Evolutionary conservation across 2,888 invertebrate species (phyloP), one percentile per base, ranked within the genome.

Genomic region (Thecophora atra): DNA sequence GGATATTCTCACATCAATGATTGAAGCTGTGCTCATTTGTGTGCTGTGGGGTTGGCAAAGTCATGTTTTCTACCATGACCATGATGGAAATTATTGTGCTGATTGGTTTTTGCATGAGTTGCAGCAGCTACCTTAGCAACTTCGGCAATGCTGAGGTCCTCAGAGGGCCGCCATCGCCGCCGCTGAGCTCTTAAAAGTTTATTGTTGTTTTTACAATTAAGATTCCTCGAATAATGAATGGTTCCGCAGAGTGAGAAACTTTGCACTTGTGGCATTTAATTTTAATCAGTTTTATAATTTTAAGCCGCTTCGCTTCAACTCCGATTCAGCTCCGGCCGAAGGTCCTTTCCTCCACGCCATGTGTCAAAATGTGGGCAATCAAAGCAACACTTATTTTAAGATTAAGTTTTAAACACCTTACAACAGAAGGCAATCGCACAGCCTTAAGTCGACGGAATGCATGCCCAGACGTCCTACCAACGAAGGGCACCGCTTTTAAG

Each of bases 81-180:
- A 74, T 76, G 75, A 76, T 76, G 77, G 75, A 76, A 78, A 77
- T 78, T 76, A 77, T 76, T 77, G 76, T 76, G 76, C 75, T 78
- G 78, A 78, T 78, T 78, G 78, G 77, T 76, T 77, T 78, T 78
- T 47, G 37, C 37, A 67, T 56, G 64, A 47, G 54, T 56, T 54
- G 67, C 67, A 19, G 37, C 30, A 26, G 65, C 65, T 47, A 24
- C 47, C 47, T 17, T 13, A 21, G 24, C 47, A 42, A 24, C 19
- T 2, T 21, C 28, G 24, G 28, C 65, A 8, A 21, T 21, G 8
- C 1, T 21, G 26, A 21, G 11, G 24, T 19, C 6, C 15, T 24
- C 21, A 21, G n/a, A 28, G 60, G 60, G 60, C 4, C 15, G 17
- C 30, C 28, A 19, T 13, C 7, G 30, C 24, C 15, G 13, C 30